phyloP scores from a whole-genome alignment of 2,888 invertebrate species.

The Elgonia sp. region DNA sequence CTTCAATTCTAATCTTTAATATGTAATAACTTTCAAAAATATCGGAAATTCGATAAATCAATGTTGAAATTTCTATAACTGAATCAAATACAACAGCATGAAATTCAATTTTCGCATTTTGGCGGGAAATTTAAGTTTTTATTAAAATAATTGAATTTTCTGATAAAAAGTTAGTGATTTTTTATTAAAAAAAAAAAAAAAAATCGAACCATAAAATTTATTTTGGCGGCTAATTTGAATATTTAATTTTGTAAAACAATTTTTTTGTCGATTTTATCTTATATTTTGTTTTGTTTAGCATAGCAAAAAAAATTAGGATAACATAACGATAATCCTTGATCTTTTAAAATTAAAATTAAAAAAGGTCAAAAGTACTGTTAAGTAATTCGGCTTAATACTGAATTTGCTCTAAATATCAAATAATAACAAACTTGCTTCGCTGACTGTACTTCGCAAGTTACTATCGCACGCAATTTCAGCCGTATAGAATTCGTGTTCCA shows the following conservation, averaged over 20 bases:
- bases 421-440: slow-evolving; percentile 63
- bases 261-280: not conserved
- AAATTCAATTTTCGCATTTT: no score
- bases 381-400: slow-evolving; percentile 52
- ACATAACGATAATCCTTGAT: slow-evolving; percentile 1
- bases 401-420: slow-evolving; percentile 65
- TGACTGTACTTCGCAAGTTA: slow-evolving; percentile 56
- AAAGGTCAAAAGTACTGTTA: slow-evolving; percentile 41
- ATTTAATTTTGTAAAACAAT: not conserved
- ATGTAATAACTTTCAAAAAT: not conserved
- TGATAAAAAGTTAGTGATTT: no score
- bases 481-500: slow-evolving; percentile 75
- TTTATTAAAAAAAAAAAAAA: no score
- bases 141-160: not conserved
- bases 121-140: not conserved
- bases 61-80: no score
- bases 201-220: not conserved
- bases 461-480: slow-evolving; percentile 68
- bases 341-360: slow-evolving; percentile 20
- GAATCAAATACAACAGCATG: no score
- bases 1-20: not conserved
- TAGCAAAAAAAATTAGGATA: not conserved
- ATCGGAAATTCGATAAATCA: not conserved
- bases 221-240: not conserved
- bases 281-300: not conserved